Conservation (phyloP, 2,888 invertebrate genomes). For the Hylaea fasciaria region DNA sequence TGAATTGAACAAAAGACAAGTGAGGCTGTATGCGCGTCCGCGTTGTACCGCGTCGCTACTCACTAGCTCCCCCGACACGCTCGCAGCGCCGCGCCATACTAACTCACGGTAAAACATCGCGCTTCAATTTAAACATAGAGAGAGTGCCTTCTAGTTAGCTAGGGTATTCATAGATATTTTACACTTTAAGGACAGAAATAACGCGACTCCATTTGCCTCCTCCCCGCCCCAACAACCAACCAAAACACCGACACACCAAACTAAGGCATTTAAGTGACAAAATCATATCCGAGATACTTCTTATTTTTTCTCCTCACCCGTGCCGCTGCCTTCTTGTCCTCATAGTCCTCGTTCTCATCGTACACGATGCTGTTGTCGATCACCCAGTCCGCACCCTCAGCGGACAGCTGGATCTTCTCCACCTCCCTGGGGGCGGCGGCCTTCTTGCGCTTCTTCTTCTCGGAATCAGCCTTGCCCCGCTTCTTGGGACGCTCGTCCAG, state of each 20-base stretch:
- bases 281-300: constrained; percentile 77
- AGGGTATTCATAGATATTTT: too few species aligned
- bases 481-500: constrained; percentile 71
- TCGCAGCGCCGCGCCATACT: too few species aligned
- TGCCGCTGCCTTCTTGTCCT: constrained; percentile 68
- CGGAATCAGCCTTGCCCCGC: constrained; percentile 54
- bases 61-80: too few species aligned
- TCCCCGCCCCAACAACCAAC: background rate
- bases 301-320: constrained; percentile 80
- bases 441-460: constrained; percentile 62
- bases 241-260: constrained; percentile 15
- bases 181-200: too few species aligned
- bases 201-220: background rate
- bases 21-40: too few species aligned
- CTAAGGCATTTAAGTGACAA: constrained; percentile 67
- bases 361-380: constrained; percentile 69
- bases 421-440: constrained; percentile 43
- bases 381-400: constrained; percentile 66
- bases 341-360: constrained; percentile 71
- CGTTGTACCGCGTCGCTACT: too few species aligned
- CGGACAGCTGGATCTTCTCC: constrained; percentile 43
- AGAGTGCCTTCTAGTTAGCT: too few species aligned
- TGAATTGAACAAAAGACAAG: too few species aligned
- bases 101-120: too few species aligned
- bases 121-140: too few species aligned